Percentiles rank a stretch among this genome's conserved stretches.
These are phyloP conservation scores for Hozukius guyotensis DNA, from an alignment of 2,797 vertebrate genomes.

Conservation along the genomic window DNA sequence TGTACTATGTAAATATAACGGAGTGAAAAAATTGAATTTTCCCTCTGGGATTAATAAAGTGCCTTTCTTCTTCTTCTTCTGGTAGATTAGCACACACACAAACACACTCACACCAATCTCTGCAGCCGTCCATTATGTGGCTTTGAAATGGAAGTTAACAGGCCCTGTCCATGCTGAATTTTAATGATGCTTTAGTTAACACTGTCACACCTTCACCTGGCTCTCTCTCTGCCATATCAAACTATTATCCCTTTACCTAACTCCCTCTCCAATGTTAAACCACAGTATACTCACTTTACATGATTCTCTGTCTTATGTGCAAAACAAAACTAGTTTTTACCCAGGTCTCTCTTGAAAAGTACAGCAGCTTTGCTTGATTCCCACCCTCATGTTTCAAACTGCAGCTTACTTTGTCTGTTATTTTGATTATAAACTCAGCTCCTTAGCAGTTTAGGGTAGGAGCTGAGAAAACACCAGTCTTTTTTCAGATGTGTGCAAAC, in stretches of 20 bases:
- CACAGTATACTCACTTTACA: neutral
- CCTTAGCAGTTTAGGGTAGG: neutral
- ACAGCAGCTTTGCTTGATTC: neutral
- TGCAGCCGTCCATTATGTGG: neutral
- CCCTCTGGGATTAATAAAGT: too few relatives aligned
- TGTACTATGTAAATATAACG: too few relatives aligned
- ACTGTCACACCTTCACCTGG: neutral
- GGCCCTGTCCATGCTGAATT: constrained; percentile 15
- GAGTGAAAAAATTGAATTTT: too few relatives aligned
- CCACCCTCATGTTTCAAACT: neutral
- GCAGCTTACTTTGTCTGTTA: neutral
- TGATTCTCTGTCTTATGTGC: neutral
- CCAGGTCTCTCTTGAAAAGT: neutral
- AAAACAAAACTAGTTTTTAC: neutral
- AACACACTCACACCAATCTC: neutral
- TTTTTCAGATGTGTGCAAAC: neutral
- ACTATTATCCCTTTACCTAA: neutral
- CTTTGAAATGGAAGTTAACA: constrained; percentile 23
- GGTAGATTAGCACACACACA: neutral
- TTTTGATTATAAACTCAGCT: neutral
- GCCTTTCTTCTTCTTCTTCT: too few relatives aligned
- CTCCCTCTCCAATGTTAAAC: neutral
- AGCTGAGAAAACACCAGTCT: neutral
- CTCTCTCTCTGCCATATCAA: neutral
- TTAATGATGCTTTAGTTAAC: constrained; percentile 6